phyloP scores from a whole-genome alignment of 2,113 vertebrate genomes.

The Apteryx owenii region DNA sequence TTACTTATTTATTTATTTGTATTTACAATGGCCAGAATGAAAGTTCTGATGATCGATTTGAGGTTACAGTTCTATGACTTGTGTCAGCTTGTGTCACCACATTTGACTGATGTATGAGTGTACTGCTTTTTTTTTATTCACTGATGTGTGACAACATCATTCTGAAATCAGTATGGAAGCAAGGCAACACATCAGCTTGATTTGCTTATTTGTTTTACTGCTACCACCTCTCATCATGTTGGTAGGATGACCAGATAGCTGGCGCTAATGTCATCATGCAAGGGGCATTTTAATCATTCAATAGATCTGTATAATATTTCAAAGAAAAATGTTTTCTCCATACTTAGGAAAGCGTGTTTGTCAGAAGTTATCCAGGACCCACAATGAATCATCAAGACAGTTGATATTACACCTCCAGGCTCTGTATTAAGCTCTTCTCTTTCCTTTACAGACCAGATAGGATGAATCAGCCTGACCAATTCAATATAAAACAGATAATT shows the following conservation, averaged over 20 bases:
- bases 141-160: conserved; percentile 24
- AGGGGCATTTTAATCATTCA: neutral
- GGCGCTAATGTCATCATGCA: neutral
- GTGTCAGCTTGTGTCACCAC: conserved; percentile 53
- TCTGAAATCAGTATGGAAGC: conserved; percentile 12
- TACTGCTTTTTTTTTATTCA: neutral
- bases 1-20: neutral
- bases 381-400: neutral
- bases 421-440: neutral
- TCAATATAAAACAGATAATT: neutral
- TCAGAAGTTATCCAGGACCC: neutral
- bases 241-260: neutral
- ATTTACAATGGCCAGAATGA: neutral
- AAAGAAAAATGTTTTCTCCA: neutral
- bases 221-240: conserved; percentile 25
- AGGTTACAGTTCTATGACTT: conserved; percentile 35
- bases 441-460: neutral
- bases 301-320: neutral
- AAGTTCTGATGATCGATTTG: conserved; percentile 5
- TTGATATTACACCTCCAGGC: neutral
- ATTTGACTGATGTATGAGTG: conserved; percentile 48
- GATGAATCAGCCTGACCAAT: neutral
- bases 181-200: neutral
- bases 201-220: conserved; percentile 32
- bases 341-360: neutral